phyloP scores from a whole-genome alignment of 2,888 invertebrate species.

The Cenopis cana region DNA sequence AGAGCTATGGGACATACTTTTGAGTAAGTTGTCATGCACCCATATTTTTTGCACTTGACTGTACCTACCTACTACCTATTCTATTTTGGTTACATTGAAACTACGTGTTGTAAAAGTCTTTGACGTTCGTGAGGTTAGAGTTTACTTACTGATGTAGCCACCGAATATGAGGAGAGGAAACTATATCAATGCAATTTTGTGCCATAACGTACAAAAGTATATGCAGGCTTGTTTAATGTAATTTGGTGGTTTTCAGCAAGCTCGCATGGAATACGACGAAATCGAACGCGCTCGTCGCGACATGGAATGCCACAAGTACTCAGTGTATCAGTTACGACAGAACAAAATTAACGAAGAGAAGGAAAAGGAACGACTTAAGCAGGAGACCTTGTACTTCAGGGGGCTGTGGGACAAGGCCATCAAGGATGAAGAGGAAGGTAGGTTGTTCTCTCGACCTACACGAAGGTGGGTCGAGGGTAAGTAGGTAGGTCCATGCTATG shows the following conservation, averaged over 20 bases:
- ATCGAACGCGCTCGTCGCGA: conserved; percentile 71
- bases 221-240: background rate
- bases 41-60: too few relatives aligned
- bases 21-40: too few relatives aligned
- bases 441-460: background rate
- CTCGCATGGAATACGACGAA: conserved; percentile 81
- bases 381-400: conserved; percentile 63
- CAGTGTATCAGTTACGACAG: conserved; percentile 62
- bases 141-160: too few relatives aligned
- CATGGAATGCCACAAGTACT: conserved; percentile 63
- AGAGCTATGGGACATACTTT: too few relatives aligned
- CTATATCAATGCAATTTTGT: background rate
- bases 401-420: conserved; percentile 64
- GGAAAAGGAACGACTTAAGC: conserved; percentile 67
- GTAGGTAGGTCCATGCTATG: too few relatives aligned
- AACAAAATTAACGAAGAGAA: conserved; percentile 55
- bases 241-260: conserved; percentile 63
- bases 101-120: too few relatives aligned
- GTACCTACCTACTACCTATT: too few relatives aligned
- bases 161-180: too few relatives aligned
- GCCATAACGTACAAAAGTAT: background rate
- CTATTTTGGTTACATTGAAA: too few relatives aligned
- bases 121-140: too few relatives aligned
- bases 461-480: too few relatives aligned
- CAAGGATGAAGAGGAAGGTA: conserved; percentile 71